phyloP scores from a whole-genome alignment of 1,140 invertebrate species.

The Semibalanus balanoides region DNA sequence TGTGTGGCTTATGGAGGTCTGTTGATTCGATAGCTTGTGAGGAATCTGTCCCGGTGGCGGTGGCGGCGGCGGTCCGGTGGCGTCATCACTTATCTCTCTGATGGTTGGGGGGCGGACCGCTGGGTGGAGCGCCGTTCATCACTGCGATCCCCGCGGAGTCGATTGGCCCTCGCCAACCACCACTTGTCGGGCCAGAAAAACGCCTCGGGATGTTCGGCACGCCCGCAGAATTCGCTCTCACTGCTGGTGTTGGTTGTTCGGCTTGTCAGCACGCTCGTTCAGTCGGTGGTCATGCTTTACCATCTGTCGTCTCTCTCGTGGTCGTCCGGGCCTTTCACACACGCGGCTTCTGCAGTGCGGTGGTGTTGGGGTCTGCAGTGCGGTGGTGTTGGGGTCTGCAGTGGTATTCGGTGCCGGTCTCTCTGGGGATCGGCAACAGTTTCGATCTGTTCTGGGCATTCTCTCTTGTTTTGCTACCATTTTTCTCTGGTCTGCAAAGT shows the following conservation, averaged over 20 bases:
- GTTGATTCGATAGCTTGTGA: too few species aligned
- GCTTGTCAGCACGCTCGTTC: not conserved
- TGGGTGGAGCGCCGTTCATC: not conserved
- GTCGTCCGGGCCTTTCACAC: not conserved
- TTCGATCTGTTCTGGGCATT: too few species aligned
- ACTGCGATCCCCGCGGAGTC: not conserved
- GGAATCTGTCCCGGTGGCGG: too few species aligned
- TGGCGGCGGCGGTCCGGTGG: too few species aligned
- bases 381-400: too few species aligned
- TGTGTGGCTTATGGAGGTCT: too few species aligned
- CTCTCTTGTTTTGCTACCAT: too few species aligned
- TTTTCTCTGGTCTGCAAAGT: too few species aligned
- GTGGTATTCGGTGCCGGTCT: too few species aligned
- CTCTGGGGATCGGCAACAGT: too few species aligned
- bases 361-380: too few species aligned
- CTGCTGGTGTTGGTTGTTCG: too few species aligned
- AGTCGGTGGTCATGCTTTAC: not conserved
- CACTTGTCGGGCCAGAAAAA: not conserved
- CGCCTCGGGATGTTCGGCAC: not conserved
- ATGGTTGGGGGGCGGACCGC: not conserved
- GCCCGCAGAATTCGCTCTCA: not conserved
- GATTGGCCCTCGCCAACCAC: not conserved
- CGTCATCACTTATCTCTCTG: not conserved
- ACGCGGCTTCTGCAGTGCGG: not conserved
- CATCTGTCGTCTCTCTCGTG: not conserved